These are phyloP conservation scores for Psylliodes chrysocephalus DNA, from an alignment of 2,888 invertebrate species.

Conservation along the genomic window DNA sequence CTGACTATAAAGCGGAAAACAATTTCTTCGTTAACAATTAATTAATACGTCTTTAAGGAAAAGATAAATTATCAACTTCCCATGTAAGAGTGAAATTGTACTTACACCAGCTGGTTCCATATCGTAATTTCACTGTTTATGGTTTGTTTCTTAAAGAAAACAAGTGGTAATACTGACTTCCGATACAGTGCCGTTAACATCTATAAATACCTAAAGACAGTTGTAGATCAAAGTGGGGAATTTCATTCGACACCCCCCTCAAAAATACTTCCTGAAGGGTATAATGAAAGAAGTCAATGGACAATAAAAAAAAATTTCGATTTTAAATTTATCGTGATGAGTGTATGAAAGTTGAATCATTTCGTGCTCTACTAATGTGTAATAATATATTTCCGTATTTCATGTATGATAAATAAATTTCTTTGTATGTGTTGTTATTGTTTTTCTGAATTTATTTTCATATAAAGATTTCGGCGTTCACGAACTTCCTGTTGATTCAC, in stretches of 20 bases:
- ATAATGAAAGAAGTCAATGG: conserved; percentile 12
- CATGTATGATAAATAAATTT: not conserved
- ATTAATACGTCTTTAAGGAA: not conserved
- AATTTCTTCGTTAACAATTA: not conserved
- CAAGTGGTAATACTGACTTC: conserved; percentile 6
- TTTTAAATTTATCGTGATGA: not conserved
- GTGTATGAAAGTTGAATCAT: not conserved
- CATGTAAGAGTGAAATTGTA: conserved; percentile 7
- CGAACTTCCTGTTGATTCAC: no score
- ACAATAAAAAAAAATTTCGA: conserved; percentile 9
- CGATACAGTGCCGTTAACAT: not conserved
- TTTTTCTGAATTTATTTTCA: no score
- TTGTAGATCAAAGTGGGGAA: not conserved
- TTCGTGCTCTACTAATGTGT: not conserved
- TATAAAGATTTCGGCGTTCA: no score
- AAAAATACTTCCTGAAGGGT: conserved; percentile 6
- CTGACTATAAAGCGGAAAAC: not conserved
- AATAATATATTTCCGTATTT: not conserved
- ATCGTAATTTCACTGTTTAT: conserved; percentile 8
- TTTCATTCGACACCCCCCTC: not conserved
- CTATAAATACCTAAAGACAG: not conserved
- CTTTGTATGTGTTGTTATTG: no score
- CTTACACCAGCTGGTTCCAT: conserved; percentile 8
- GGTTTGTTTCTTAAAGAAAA: not conserved
- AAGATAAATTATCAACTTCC: not conserved